Evolutionary conservation across 2,888 invertebrate species (phyloP).

Genomic region (Ferrisia virgata): DNA sequence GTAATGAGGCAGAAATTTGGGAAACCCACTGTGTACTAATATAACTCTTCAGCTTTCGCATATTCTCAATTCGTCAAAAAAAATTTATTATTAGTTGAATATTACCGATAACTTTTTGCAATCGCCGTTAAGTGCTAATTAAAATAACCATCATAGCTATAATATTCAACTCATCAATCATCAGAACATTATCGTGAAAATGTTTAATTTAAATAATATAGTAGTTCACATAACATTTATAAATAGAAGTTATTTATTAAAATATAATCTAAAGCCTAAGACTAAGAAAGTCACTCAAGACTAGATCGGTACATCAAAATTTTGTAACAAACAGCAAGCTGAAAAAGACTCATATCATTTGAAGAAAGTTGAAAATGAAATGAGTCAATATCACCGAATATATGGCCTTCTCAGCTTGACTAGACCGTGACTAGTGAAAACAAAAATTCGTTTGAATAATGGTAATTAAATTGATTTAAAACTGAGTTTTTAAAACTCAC

Average conservation of each 20-base stretch:
- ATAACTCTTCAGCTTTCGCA: too few species aligned
- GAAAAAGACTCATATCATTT: not conserved
- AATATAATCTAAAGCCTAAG: not conserved
- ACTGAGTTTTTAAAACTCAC: not conserved
- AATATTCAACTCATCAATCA: not conserved
- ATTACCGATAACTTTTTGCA: too few species aligned
- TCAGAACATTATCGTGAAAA: not conserved
- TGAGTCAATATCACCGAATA: too few species aligned
- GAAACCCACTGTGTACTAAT: too few species aligned
- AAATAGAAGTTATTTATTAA: not conserved
- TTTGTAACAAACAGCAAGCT: not conserved
- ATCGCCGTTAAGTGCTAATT: too few species aligned
- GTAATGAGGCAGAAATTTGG: too few species aligned
- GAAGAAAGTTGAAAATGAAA: not conserved
- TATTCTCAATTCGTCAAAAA: too few species aligned
- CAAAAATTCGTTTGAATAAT: not conserved
- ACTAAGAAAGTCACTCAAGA: not conserved
- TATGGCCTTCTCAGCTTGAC: not conserved
- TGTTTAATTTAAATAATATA: not conserved
- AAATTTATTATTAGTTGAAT: too few species aligned
- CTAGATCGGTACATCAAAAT: not conserved
- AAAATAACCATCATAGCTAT: too few species aligned
- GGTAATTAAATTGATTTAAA: not conserved
- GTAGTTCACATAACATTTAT: not conserved
- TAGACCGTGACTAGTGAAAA: constrained; percentile 4